Evolutionary conservation across 2,888 invertebrate species (phyloP).

Genomic region (Mantis religiosa): DNA sequence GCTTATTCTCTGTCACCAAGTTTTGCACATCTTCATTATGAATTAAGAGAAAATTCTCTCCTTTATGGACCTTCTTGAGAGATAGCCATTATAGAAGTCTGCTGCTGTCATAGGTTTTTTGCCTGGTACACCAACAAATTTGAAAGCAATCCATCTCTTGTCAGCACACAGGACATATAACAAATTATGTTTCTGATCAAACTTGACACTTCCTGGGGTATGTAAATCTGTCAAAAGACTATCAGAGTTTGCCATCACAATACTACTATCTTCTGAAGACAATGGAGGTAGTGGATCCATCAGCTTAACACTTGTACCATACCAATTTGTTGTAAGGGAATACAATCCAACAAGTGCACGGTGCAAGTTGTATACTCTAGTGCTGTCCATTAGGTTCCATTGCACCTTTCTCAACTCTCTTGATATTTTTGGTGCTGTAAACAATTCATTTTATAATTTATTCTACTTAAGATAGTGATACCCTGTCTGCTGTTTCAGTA

Average conservation of each 20-base stretch:
- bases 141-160: constrained; percentile 60
- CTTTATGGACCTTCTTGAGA: constrained; percentile 54
- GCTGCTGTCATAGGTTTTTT: constrained; percentile 68
- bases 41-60: constrained; percentile 44
- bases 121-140: constrained; percentile 60
- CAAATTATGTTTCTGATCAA: constrained; percentile 53
- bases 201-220: constrained; percentile 57
- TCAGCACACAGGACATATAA: constrained; percentile 65
- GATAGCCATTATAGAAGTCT: constrained; percentile 85
- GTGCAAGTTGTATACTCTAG: constrained; percentile 64
- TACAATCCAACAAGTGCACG: constrained; percentile 65
- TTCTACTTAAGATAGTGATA: too few relatives aligned
- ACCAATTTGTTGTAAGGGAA: constrained; percentile 59
- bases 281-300: constrained; percentile 51
- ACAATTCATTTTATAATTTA: not conserved
- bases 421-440: constrained; percentile 68
- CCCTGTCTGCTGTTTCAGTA: too few relatives aligned
- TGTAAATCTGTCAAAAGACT: not conserved
- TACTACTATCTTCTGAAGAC: constrained; percentile 20
- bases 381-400: constrained; percentile 63
- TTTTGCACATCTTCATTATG: not conserved
- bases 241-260: not conserved
- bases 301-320: constrained; percentile 58
- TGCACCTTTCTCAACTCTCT: constrained; percentile 56
- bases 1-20: not conserved